Evolutionary conservation across 2,113 vertebrate species (phyloP).

Genomic region (Stictonetta naevosa): DNA sequence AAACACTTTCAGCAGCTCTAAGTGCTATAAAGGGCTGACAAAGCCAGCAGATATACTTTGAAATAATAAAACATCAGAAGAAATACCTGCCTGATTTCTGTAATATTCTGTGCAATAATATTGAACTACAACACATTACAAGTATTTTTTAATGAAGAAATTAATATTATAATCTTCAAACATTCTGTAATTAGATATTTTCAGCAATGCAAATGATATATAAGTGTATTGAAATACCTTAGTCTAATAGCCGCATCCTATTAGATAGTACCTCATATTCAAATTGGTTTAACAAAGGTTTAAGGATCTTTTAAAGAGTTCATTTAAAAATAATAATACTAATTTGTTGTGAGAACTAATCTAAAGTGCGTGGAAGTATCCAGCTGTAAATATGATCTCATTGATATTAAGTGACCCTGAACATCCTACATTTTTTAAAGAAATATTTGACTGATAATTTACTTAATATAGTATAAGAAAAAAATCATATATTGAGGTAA

Average conservation of each 20-base stretch:
- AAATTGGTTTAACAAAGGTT: neutral
- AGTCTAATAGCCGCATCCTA: neutral
- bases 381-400: neutral
- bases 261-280: neutral
- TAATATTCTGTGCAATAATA: neutral
- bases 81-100: neutral
- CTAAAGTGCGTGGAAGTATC: neutral
- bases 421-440: neutral
- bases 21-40: neutral
- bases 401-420: neutral
- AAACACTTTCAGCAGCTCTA: neutral
- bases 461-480: neutral
- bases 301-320: neutral
- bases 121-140: neutral
- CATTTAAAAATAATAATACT: neutral
- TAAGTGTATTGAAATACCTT: neutral
- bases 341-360: neutral
- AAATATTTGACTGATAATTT: neutral
- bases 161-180: neutral
- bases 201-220: neutral
- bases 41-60: neutral
- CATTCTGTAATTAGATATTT: constrained; percentile 17
- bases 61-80: constrained; percentile 8
- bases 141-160: neutral
- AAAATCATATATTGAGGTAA: neutral